Evolutionary conservation across 2,113 vertebrate species (phyloP).

Genomic region (Malaclemys terrapin): DNA sequence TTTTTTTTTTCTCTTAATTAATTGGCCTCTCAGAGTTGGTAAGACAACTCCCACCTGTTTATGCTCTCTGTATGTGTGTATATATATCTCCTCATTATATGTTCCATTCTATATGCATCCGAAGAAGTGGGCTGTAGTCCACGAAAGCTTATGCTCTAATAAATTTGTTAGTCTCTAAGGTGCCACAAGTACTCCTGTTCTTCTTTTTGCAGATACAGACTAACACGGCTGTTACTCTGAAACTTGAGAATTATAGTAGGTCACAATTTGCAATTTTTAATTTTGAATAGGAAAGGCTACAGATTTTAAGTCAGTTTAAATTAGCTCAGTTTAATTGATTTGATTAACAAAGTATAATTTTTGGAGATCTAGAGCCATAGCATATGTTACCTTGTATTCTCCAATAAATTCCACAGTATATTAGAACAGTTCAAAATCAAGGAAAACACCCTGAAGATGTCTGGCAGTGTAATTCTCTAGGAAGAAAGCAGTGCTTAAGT

Average conservation of each 20-base stretch:
- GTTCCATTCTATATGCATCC: too few species aligned
- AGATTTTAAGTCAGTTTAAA: neutral
- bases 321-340: neutral
- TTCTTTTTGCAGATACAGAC: too few species aligned
- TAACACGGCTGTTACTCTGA: too few species aligned
- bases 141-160: too few species aligned
- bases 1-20: too few species aligned
- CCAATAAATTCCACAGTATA: neutral
- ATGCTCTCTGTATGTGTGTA: too few species aligned
- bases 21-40: too few species aligned
- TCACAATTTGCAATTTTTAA: neutral
- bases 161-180: too few species aligned
- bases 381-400: neutral
- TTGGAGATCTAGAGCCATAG: neutral
- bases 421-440: neutral
- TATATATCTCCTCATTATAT: too few species aligned
- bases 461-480: neutral
- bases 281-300: neutral
- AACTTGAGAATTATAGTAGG: neutral
- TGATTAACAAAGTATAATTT: neutral
- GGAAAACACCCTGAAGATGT: slow-evolving; percentile 4
- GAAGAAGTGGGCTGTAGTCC: too few species aligned
- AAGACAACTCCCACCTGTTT: too few species aligned
- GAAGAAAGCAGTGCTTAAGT: neutral
- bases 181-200: too few species aligned